Base-by-base conservation (phyloP, 2,888 invertebrate species). In the Pollenia griseotomentosa region DNA sequence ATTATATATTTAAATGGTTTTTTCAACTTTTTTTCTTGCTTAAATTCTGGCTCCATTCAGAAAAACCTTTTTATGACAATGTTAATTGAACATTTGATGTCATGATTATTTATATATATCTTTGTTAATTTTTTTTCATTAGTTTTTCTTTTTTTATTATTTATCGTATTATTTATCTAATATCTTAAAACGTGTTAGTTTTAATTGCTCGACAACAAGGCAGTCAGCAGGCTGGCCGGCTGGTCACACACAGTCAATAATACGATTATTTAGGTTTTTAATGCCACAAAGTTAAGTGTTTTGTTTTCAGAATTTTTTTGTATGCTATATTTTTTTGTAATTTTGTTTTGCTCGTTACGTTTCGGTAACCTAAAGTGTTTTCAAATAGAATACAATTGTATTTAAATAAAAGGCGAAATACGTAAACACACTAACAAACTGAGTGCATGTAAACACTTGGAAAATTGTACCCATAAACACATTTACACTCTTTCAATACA, bases 251-350 rank as follows among this genome's bases (percentile, higher is more conserved):
- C 48, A 77, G 55, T 85, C 75, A 77, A 77, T 85, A 77, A 75
- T 59, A 74, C 59, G 19, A 65, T 71, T 71, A 71, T 80, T 70
- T 71, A 63, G 44, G 42, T 63, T 75, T 57, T 70, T 61, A 63
- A 78, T 81, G 65, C 59, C 65, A 57, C 42, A 70, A 63, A 80
- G 70, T 68, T 82, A 85, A 81, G 80, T 81, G 75, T 70, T 63
- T 80, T 66, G 55, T 33, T 68, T 66, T 57, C 59, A 48, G 12
- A 4, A 33, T 33, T 42, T 57, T 10, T 23, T 77, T 44, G 53
- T 12, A 33, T 33, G 4, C 33, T 6, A 6, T 33, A 6, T 14
- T 42, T 42, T n/a, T 19, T 44, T 40, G 9, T 46, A 59, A 33
- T 40, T 16, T n/a, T 5, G 1, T 80, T 57, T 2, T 16, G 68